Percentiles rank a stretch among this genome's conserved stretches.
These are phyloP conservation scores for Notodonta dromedarius DNA, from an alignment of 2,888 invertebrate genomes.

Conservation along the genomic window DNA sequence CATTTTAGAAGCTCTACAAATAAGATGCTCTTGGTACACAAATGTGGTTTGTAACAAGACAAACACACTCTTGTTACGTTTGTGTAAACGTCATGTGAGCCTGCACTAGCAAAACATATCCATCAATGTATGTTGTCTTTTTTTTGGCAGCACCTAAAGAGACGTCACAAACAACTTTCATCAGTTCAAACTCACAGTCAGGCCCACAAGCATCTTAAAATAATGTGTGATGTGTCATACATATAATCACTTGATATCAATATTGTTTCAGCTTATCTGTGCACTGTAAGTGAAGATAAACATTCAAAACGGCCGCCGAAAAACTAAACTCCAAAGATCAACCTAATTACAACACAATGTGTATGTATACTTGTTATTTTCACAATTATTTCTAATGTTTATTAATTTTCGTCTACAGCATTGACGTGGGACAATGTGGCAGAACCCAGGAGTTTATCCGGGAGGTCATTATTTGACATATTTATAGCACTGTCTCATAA, in stretches of 20 bases:
- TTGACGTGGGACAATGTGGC: constrained; percentile 72
- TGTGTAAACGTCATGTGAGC: too few relatives aligned
- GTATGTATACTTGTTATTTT: constrained; percentile 66
- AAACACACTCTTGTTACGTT: too few relatives aligned
- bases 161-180: too few relatives aligned
- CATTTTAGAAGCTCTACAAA: too few relatives aligned
- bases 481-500: constrained; percentile 22
- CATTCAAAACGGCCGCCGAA: constrained; percentile 72
- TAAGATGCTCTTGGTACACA: too few relatives aligned
- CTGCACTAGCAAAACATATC: too few relatives aligned
- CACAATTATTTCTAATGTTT: constrained; percentile 35
- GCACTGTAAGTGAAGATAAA: constrained; percentile 47
- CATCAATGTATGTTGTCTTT: too few relatives aligned
- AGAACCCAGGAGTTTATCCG: constrained; percentile 76
- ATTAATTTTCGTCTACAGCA: constrained; percentile 60
- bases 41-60: too few relatives aligned
- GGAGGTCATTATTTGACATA: constrained; percentile 65
- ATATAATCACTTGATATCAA: constrained; percentile 14
- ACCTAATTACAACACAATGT: constrained; percentile 80
- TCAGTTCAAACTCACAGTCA: too few relatives aligned
- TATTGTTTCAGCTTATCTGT: constrained; percentile 50
- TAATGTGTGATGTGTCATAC: constrained; percentile 1
- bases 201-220: constrained; percentile 7
- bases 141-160: too few relatives aligned
- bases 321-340: constrained; percentile 69